Evolutionary conservation across 2,113 vertebrate genomes (phyloP).

Genomic region (Centropus unirufus): DNA sequence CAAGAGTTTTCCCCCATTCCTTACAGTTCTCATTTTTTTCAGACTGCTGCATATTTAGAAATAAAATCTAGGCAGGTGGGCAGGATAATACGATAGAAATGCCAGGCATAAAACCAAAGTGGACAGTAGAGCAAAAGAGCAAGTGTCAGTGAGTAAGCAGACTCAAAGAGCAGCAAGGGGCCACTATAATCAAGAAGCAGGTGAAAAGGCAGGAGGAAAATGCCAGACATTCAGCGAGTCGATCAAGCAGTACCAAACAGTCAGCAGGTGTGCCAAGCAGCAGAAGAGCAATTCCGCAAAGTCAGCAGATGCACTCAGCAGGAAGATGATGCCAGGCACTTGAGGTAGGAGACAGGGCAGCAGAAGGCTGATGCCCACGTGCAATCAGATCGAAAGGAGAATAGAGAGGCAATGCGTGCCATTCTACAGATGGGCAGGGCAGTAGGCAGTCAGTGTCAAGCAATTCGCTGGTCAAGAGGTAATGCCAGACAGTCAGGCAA

Average conservation of each 20-base stretch:
- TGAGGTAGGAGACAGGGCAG: constrained; percentile 19
- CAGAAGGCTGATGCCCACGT: constrained; percentile 17
- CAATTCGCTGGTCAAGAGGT: constrained; percentile 57
- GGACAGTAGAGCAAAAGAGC: constrained; percentile 57
- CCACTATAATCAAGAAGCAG: constrained; percentile 51
- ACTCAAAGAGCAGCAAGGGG: constrained; percentile 34
- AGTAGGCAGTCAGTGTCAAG: constrained; percentile 43
- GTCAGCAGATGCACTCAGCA: constrained; percentile 63
- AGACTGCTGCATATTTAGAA: constrained; percentile 60
- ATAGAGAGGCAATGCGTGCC: constrained; percentile 17
- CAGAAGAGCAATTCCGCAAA: constrained; percentile 56
- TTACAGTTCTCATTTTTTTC: constrained; percentile 49
- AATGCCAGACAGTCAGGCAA: constrained; percentile 66
- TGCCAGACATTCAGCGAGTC: constrained; percentile 63
- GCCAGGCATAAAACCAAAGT: constrained; percentile 56
- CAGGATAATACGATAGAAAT: constrained; percentile 60
- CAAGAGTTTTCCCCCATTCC: constrained; percentile 42
- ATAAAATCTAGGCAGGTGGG: constrained; percentile 65
- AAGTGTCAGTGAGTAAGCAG: constrained; percentile 43
- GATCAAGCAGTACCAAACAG: constrained; percentile 54
- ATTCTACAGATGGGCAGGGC: constrained; percentile 35
- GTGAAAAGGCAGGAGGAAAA: constrained; percentile 64
- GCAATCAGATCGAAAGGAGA: background rate
- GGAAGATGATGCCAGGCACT: constrained; percentile 60
- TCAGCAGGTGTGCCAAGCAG: constrained; percentile 73